Conservation (phyloP, 2,888 invertebrate genomes). For the Drosophila emarginata region DNA sequence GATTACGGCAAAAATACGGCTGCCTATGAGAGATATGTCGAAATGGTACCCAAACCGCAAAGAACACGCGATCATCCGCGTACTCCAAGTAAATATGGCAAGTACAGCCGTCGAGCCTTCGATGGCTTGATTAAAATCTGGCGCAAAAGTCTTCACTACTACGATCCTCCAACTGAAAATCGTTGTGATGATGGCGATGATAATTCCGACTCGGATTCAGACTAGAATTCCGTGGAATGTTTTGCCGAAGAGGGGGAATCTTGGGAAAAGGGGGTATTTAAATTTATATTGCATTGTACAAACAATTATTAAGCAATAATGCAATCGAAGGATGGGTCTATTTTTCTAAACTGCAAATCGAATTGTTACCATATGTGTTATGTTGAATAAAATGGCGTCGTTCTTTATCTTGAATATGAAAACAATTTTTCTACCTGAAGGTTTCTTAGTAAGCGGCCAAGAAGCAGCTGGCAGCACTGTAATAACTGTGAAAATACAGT, state of each 20-base stretch:
- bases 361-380: slow-evolving; percentile 44
- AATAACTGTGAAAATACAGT: not conserved
- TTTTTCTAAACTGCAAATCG: slow-evolving; percentile 20
- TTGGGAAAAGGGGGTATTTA: slow-evolving; percentile 10
- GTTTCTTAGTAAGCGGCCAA: not conserved
- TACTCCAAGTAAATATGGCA: slow-evolving; percentile 93
- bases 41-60: slow-evolving; percentile 86
- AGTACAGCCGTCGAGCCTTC: slow-evolving; percentile 96
- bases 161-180: slow-evolving; percentile 85
- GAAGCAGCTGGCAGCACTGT: too few relatives aligned
- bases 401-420: slow-evolving; percentile 33
- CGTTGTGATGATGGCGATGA: slow-evolving; percentile 23
- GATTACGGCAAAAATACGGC: slow-evolving; percentile 97
- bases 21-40: slow-evolving; percentile 90
- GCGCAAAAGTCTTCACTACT: slow-evolving; percentile 92
- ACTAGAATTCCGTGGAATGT: slow-evolving; percentile 32
- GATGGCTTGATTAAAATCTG: slow-evolving; percentile 94
- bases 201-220: slow-evolving; percentile 61
- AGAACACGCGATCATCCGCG: slow-evolving; percentile 90
- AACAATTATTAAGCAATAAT: slow-evolving; percentile 32
- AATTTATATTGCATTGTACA: slow-evolving; percentile 25
- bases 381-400: slow-evolving; percentile 62
- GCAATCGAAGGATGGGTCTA: slow-evolving; percentile 25
- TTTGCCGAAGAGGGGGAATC: not conserved
- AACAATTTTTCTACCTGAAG: slow-evolving; percentile 9